Evolutionary conservation across 2,797 vertebrate genomes (phyloP).

Genomic region (Lacerta viridis): DNA sequence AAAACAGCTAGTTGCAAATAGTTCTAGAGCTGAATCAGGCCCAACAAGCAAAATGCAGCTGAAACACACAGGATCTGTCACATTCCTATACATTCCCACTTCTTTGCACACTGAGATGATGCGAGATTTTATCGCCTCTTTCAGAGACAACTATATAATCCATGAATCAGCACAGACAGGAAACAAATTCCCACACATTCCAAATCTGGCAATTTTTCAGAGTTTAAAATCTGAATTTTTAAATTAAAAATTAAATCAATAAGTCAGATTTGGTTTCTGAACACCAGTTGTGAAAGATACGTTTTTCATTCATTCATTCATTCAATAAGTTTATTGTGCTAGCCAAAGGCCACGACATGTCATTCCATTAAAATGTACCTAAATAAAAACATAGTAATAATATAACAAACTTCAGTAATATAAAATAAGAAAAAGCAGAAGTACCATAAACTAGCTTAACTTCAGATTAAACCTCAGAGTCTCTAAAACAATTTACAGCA

Average conservation of each 20-base stretch:
- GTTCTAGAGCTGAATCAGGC: no score
- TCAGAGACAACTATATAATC: background rate
- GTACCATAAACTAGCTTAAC: no score
- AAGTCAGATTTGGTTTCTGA: no score
- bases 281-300: background rate
- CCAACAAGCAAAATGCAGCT: background rate
- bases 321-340: no score
- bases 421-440: no score
- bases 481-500: no score
- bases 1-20: background rate
- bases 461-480: no score
- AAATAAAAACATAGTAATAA: no score
- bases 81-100: background rate
- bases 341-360: no score
- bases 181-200: background rate
- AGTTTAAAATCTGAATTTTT: background rate
- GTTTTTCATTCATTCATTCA: no score
- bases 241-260: background rate
- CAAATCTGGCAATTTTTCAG: background rate
- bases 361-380: no score
- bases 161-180: background rate
- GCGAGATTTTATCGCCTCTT: background rate
- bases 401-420: no score
- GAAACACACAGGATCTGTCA: background rate
- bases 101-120: background rate